A percentile compares a stretch with the other conserved stretches of the same genome.
These are phyloP conservation scores for Paracyclopina nana DNA, from an alignment of 1,140 invertebrate species.

Conservation along the genomic window DNA sequence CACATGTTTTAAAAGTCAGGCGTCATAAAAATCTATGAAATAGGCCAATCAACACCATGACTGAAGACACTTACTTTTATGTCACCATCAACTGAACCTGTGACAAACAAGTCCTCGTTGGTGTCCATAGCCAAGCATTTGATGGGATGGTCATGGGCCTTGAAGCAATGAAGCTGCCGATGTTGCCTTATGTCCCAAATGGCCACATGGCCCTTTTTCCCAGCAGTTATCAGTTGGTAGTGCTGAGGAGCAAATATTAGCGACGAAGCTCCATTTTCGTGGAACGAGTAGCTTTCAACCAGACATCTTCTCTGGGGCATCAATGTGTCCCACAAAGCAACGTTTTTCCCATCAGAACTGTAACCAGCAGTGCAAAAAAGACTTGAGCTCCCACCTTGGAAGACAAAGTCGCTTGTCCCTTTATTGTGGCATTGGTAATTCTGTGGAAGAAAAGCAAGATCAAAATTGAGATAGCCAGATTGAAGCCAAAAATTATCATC, in stretches of 20 bases:
- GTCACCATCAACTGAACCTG: slow-evolving; percentile 35
- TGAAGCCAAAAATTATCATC: background rate
- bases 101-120: slow-evolving; percentile 86
- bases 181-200: slow-evolving; percentile 82
- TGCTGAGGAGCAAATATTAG: slow-evolving; percentile 58
- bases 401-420: slow-evolving; percentile 89
- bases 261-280: slow-evolving; percentile 20
- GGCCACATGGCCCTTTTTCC: slow-evolving; percentile 85
- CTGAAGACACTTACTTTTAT: slow-evolving; percentile 7
- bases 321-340: slow-evolving; percentile 96
- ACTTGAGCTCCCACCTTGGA: slow-evolving; percentile 78
- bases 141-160: slow-evolving; percentile 64
- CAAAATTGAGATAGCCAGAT: background rate
- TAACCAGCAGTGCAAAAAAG: slow-evolving; percentile 91
- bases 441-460: slow-evolving; percentile 45
- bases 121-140: slow-evolving; percentile 87
- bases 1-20: slow-evolving; percentile 23
- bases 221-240: slow-evolving; percentile 75
- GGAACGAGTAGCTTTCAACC: slow-evolving; percentile 38
- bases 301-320: slow-evolving; percentile 82
- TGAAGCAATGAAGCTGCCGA: slow-evolving; percentile 43
- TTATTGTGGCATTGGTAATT: slow-evolving; percentile 92
- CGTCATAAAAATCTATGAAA: background rate
- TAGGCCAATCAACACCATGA: background rate
- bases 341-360: slow-evolving; percentile 86